Percentiles rank a stretch among this genome's conserved stretches.
Evolutionary conservation across 1,140 invertebrate species (phyloP).

Genomic region (Cydia amplana): DNA sequence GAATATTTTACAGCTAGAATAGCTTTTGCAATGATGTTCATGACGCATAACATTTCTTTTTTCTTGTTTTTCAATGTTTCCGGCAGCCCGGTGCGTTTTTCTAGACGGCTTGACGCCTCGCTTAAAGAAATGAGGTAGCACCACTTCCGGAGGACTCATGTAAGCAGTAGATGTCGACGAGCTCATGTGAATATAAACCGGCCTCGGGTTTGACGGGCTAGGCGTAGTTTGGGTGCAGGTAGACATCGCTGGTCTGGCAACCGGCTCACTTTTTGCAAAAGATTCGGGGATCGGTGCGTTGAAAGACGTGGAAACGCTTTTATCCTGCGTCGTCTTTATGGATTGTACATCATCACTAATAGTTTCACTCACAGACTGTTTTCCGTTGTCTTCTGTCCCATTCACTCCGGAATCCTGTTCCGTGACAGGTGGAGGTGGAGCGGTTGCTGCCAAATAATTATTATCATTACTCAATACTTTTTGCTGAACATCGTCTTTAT

Average conservation of each 20-base stretch:
- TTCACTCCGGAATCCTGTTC: not conserved
- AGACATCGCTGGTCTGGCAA: conserved; percentile 53
- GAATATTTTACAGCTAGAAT: conserved; percentile 4
- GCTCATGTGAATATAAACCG: conserved; percentile 67
- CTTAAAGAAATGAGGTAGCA: conserved; percentile 64
- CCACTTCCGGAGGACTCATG: conserved; percentile 74
- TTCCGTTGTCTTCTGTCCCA: not conserved
- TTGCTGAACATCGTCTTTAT: not conserved
- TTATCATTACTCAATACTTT: not conserved
- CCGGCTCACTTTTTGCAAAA: conserved; percentile 43
- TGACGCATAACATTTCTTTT: not conserved
- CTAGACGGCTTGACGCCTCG: conserved; percentile 39
- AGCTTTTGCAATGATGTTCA: not conserved
- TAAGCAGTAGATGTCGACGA: conserved; percentile 77
- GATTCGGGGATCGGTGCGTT: conserved; percentile 43
- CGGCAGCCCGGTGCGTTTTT: not conserved
- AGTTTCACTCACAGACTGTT: not conserved
- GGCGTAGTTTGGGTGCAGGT: conserved; percentile 65
- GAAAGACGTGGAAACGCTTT: conserved; percentile 51
- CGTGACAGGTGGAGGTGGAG: not conserved
- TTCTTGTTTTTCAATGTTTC: not conserved
- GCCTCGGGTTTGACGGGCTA: conserved; percentile 57
- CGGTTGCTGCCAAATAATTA: not conserved
- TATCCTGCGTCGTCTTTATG: conserved; percentile 41
- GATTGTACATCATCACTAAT: not conserved